These are phyloP conservation scores for Pachliopta kotzebuea DNA, from an alignment of 2,888 invertebrate species.

Conservation along the genomic window DNA sequence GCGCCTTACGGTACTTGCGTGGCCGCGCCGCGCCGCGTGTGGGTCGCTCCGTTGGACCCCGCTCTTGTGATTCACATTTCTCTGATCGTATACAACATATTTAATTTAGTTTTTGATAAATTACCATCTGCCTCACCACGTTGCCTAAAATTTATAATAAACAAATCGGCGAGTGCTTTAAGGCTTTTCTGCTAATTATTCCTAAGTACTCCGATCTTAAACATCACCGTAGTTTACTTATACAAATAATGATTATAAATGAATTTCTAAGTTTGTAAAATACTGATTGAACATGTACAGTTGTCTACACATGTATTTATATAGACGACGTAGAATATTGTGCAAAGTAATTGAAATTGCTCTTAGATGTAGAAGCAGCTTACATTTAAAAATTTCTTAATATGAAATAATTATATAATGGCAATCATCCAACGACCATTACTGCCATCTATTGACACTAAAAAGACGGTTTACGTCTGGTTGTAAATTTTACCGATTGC, in stretches of 20 bases:
- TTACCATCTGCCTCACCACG: background rate
- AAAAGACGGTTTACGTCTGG: background rate
- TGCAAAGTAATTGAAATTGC: background rate
- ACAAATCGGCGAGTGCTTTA: background rate
- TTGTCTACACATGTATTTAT: background rate
- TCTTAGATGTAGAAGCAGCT: too few relatives aligned
- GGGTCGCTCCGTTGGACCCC: conserved; percentile 36
- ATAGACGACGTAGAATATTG: background rate
- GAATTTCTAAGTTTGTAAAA: too few relatives aligned
- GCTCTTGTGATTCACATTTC: conserved; percentile 30
- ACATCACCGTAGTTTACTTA: too few relatives aligned
- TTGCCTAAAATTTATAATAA: background rate
- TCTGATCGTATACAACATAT: background rate
- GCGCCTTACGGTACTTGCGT: conserved; percentile 65
- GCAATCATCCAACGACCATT: conserved; percentile 1
- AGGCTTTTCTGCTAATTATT: background rate
- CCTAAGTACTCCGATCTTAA: background rate
- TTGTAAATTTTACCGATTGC: background rate
- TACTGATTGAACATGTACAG: too few relatives aligned
- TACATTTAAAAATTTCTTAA: background rate
- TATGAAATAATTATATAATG: background rate
- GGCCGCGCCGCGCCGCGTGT: conserved; percentile 45
- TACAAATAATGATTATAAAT: too few relatives aligned
- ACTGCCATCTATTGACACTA: conserved; percentile 20
- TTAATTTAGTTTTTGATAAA: background rate